Evolutionary conservation across 2,888 invertebrate genomes (phyloP).

Genomic region (Aromia moschata): DNA sequence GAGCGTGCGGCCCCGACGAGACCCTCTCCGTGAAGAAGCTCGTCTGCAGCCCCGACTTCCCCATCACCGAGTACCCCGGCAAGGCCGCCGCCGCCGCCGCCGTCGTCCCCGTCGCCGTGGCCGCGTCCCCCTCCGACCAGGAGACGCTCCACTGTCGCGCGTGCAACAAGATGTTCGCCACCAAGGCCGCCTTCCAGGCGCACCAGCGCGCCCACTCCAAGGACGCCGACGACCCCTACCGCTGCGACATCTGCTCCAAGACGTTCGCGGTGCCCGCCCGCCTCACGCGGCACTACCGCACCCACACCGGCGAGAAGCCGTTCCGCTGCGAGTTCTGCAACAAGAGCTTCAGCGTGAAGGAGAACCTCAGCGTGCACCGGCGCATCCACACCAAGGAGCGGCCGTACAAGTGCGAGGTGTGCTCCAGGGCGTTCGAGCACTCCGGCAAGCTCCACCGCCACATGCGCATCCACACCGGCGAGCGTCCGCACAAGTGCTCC

Average conservation of each 20-base stretch:
- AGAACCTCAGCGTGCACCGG: constrained; percentile 88
- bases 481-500: constrained; percentile 88
- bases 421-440: constrained; percentile 89
- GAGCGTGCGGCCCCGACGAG: constrained; percentile 55
- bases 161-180: constrained; percentile 59
- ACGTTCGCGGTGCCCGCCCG: constrained; percentile 91
- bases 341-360: constrained; percentile 92
- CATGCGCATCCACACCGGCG: constrained; percentile 90
- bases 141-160: constrained; percentile 60
- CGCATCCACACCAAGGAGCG: constrained; percentile 92
- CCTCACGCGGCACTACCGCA: constrained; percentile 84
- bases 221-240: constrained; percentile 73
- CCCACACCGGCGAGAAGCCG: constrained; percentile 90
- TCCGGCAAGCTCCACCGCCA: constrained; percentile 90
- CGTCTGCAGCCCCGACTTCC: constrained; percentile 70
- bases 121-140: constrained; percentile 20
- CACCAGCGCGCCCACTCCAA: constrained; percentile 59
- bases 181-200: constrained; percentile 57
- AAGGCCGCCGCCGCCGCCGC: no score
- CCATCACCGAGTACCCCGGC: constrained; percentile 59
- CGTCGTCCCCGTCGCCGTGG: no score
- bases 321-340: constrained; percentile 89
- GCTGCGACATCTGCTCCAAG: constrained; percentile 88
- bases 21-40: constrained; percentile 63
- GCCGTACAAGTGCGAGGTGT: constrained; percentile 89